phyloP scores from a whole-genome alignment of 2,797 vertebrate genomes.

The Manis javanica region DNA sequence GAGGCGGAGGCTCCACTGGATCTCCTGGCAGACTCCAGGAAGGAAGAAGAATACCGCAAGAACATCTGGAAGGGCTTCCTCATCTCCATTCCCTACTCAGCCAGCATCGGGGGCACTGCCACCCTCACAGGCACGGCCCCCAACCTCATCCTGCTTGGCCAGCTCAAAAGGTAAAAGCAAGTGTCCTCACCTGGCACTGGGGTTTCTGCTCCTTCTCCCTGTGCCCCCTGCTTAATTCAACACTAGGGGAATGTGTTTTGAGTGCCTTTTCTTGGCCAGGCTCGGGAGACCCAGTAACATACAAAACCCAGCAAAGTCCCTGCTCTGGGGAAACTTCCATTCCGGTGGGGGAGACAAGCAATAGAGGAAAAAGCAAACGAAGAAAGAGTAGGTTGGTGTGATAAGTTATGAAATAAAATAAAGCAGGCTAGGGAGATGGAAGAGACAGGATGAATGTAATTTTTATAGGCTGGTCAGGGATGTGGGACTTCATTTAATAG shows the following conservation, averaged over 20 bases:
- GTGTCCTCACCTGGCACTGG: fast-evolving
- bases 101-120: slow-evolving; percentile 97
- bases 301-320: not conserved
- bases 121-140: slow-evolving; percentile 96
- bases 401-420: not conserved
- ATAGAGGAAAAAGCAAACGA: not conserved
- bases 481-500: not conserved
- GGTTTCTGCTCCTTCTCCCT: not conserved
- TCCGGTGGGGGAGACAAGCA: not conserved
- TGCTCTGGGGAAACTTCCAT: not conserved
- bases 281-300: not conserved
- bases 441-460: not conserved
- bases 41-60: slow-evolving; percentile 91
- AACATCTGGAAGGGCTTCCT: slow-evolving; percentile 98
- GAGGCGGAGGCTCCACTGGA: slow-evolving; percentile 83
- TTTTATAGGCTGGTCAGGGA: fast-evolving
- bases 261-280: not conserved
- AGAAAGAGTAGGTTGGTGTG: not conserved
- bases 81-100: slow-evolving; percentile 97
- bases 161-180: slow-evolving; percentile 93
- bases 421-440: not conserved
- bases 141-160: slow-evolving; percentile 97
- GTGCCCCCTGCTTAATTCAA: not conserved
- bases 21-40: slow-evolving; percentile 85
- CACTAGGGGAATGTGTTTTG: not conserved